Evolutionary conservation across 2,888 invertebrate genomes (phyloP).

Genomic region (Agrochola litura): DNA sequence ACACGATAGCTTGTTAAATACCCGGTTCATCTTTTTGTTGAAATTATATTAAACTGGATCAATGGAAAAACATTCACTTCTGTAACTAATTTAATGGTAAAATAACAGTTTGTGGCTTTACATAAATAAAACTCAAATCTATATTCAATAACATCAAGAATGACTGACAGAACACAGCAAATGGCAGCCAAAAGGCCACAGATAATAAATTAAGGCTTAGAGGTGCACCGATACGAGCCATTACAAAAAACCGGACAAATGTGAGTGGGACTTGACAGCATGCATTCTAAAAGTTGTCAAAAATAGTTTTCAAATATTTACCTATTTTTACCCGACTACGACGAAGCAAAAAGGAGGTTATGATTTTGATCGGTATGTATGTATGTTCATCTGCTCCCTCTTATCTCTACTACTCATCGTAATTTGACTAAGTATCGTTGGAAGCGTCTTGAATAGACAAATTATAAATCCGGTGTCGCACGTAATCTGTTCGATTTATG

Average conservation of each 20-base stretch:
- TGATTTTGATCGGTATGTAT: too few relatives aligned
- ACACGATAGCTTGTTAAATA: conserved; percentile 77
- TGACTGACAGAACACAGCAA: conserved; percentile 88
- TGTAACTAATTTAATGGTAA: conserved; percentile 66
- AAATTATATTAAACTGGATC: conserved; percentile 62
- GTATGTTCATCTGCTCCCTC: too few relatives aligned
- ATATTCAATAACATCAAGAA: conserved; percentile 88
- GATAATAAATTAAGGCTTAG: conserved; percentile 48
- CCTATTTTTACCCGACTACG: too few relatives aligned
- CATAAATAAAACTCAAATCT: conserved; percentile 71
- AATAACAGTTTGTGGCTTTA: conserved; percentile 55
- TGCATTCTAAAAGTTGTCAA: too few relatives aligned
- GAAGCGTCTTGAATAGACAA: too few relatives aligned
- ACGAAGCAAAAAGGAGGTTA: too few relatives aligned
- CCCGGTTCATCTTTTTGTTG: conserved; percentile 72
- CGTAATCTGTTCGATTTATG: too few relatives aligned
- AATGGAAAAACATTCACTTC: conserved; percentile 66
- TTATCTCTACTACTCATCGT: too few relatives aligned
- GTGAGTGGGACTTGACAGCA: not conserved
- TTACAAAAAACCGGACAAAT: not conserved
- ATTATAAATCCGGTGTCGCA: too few relatives aligned
- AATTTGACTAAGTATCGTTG: too few relatives aligned
- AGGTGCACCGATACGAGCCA: conserved; percentile 4
- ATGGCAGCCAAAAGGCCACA: conserved; percentile 79
- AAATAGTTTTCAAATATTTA: too few relatives aligned